A percentile compares a stretch with the other conserved stretches of the same genome.
These are phyloP conservation scores for Ctenoplectra terminalis DNA, from an alignment of 1,140 invertebrate species.

Conservation along the genomic window DNA sequence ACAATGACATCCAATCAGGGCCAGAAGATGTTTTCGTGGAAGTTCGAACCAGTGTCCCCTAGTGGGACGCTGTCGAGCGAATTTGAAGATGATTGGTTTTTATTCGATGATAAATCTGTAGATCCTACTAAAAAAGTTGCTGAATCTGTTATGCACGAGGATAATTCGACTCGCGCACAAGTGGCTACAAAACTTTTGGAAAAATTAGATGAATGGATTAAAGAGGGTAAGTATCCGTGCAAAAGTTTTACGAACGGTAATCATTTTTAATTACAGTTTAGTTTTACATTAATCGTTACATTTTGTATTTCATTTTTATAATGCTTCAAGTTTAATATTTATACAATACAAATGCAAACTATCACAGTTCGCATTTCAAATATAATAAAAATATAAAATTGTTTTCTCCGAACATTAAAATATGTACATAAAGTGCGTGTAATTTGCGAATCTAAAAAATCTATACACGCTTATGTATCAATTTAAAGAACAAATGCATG, in stretches of 20 bases:
- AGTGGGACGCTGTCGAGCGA: conserved; percentile 67
- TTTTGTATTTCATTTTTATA: too few species aligned
- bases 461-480: background rate
- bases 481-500: background rate
- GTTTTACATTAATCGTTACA: background rate
- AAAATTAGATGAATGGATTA: conserved; percentile 79
- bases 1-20: conserved; percentile 74
- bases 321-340: background rate
- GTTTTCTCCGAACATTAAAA: background rate
- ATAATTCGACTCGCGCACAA: conserved; percentile 76
- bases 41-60: conserved; percentile 82
- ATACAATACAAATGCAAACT: background rate
- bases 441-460: background rate
- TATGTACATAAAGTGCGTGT: background rate
- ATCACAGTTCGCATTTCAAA: background rate
- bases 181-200: conserved; percentile 77
- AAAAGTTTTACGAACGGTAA: background rate
- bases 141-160: conserved; percentile 62
- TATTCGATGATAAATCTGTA: conserved; percentile 70
- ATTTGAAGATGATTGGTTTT: conserved; percentile 73
- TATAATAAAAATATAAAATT: background rate
- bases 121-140: conserved; percentile 63
- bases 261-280: background rate
- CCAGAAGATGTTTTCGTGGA: conserved; percentile 78
- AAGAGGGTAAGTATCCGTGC: conserved; percentile 75